A percentile compares a stretch with the other conserved stretches of the same genome.
Evolutionary conservation across 2,888 invertebrate genomes (phyloP).

Genomic region (Rhorus exstirpatorius): DNA sequence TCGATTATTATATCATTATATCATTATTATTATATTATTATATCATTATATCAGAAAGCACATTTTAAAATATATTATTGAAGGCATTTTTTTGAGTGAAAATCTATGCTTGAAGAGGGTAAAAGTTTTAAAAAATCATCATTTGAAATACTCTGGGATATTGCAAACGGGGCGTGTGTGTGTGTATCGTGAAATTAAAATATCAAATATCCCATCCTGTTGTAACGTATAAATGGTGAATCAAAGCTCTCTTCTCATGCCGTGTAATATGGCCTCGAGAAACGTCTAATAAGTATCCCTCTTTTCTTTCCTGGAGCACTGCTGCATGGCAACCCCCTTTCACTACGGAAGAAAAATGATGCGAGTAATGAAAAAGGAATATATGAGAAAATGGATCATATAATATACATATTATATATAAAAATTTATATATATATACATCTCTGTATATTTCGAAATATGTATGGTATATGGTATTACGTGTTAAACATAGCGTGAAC

Average conservation of each 20-base stretch:
- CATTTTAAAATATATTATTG: no score
- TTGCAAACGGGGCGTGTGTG: no score
- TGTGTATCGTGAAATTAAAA: no score
- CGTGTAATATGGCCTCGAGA: background rate
- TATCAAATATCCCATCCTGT: constrained; percentile 70
- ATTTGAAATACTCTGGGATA: no score
- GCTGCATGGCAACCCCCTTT: constrained; percentile 11
- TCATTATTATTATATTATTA: no score
- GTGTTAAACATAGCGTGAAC: constrained; percentile 13
- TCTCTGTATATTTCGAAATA: background rate
- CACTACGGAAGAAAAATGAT: constrained; percentile 39
- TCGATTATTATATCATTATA: no score
- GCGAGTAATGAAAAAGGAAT: constrained; percentile 54
- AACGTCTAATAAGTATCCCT: constrained; percentile 5
- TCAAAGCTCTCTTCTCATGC: background rate
- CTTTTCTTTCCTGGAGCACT: background rate
- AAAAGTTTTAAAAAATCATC: no score
- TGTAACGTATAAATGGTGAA: background rate
- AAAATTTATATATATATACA: background rate
- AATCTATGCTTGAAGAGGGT: no score
- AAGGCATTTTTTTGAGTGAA: no score
- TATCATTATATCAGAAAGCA: no score
- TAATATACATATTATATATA: constrained; percentile 9
- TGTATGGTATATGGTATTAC: background rate
- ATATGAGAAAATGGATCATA: constrained; percentile 20